phyloP scores from a whole-genome alignment of 2,113 vertebrate genomes.

The Grantiella picta region DNA sequence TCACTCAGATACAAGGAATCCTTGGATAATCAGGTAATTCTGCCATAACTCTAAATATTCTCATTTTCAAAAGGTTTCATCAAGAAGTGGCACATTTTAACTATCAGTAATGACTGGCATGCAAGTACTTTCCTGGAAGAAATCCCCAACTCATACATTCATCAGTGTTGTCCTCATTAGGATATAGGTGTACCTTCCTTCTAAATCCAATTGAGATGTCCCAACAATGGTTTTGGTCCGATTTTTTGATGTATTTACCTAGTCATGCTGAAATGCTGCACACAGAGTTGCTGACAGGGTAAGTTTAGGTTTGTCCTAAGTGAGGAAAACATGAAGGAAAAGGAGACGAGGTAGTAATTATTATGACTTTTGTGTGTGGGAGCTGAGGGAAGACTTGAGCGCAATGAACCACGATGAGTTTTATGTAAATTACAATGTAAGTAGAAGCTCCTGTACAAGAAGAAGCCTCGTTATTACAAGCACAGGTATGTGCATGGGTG shows the following conservation, averaged over 20 bases:
- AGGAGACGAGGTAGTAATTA: not conserved
- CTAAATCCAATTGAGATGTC: accelerated
- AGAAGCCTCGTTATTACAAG: not conserved
- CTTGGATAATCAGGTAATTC: not conserved
- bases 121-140: not conserved
- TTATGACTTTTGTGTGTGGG: not conserved
- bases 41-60: not conserved
- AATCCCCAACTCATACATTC: not conserved
- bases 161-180: not conserved
- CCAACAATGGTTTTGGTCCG: not conserved
- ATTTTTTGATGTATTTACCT: not conserved
- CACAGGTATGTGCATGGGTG: not conserved
- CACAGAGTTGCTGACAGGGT: not conserved
- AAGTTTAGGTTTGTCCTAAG: not conserved
- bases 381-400: not conserved
- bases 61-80: not conserved
- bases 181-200: not conserved
- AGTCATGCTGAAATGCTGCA: not conserved
- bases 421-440: not conserved
- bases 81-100: not conserved
- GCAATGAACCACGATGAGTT: not conserved
- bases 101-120: not conserved
- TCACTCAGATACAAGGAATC: not conserved
- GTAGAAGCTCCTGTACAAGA: not conserved
- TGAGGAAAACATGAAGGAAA: not conserved